Evolutionary conservation across 2,113 vertebrate genomes (phyloP).

Genomic region (Morone saxatilis): DNA sequence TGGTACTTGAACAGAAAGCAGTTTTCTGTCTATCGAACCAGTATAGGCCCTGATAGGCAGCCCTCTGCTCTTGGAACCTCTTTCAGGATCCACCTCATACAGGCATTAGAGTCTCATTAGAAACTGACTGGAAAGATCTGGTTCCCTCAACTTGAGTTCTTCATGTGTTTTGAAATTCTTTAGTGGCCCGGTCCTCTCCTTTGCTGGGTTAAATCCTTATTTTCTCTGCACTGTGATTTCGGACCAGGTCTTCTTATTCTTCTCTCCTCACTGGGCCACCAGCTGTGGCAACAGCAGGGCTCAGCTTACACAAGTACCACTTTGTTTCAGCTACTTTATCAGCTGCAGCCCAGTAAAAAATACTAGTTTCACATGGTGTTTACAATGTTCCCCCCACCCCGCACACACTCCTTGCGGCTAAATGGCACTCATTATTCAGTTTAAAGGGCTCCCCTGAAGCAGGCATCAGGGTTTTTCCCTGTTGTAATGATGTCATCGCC

Average conservation of each 20-base stretch:
- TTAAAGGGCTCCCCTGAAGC: constrained; percentile 30
- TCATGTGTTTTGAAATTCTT: no score
- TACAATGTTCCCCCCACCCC: constrained; percentile 28
- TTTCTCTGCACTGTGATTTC: constrained; percentile 27
- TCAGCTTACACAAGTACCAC: constrained; percentile 51
- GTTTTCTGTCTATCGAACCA: background rate
- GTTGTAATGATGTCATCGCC: constrained; percentile 38
- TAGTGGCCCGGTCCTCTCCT: background rate
- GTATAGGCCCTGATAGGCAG: background rate
- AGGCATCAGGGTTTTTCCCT: constrained; percentile 8
- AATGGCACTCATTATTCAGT: constrained; percentile 37
- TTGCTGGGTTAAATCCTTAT: constrained; percentile 12
- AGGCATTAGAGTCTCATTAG: background rate
- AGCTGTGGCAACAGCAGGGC: constrained; percentile 68
- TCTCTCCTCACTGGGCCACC: constrained; percentile 37
- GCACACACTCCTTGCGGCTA: background rate
- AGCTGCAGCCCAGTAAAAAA: constrained; percentile 44
- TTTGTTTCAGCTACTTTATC: constrained; percentile 62
- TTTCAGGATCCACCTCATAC: background rate
- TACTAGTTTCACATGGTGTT: constrained; percentile 43
- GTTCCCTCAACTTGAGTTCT: no score
- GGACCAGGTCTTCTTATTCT: constrained; percentile 41
- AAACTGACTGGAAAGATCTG: no score
- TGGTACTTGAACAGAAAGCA: background rate
- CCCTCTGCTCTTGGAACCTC: background rate